phyloP scores from a whole-genome alignment of 2,888 invertebrate species.

The Eristalis tenax region DNA sequence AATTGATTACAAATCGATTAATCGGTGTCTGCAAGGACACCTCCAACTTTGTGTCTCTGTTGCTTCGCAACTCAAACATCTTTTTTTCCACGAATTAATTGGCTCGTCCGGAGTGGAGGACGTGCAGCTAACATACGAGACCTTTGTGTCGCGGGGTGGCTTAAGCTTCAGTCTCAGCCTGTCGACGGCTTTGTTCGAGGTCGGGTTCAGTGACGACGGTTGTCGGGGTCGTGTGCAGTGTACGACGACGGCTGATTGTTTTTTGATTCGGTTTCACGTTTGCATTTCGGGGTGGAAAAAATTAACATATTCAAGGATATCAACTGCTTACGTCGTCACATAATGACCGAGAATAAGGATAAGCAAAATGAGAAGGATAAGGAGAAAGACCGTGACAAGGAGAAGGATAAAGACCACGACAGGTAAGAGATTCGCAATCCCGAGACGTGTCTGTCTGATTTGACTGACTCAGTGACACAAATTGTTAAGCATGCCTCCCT shows the following conservation, averaged over 20 bases:
- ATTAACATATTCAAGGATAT: conserved; percentile 63
- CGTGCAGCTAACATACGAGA: background rate
- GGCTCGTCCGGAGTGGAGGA: background rate
- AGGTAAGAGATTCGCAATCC: background rate
- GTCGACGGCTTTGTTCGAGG: conserved; percentile 1
- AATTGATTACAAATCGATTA: conserved; percentile 51
- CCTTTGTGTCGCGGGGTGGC: conserved; percentile 5
- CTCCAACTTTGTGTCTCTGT: background rate
- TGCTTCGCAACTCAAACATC: background rate
- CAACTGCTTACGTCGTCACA: conserved; percentile 57
- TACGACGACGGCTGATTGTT: conserved; percentile 16
- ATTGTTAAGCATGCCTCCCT: background rate
- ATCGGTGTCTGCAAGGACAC: conserved; percentile 7
- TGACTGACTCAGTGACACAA: background rate
- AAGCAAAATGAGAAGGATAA: conserved; percentile 58
- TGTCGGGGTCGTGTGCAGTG: background rate
- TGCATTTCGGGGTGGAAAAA: conserved; percentile 45
- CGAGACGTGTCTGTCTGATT: background rate
- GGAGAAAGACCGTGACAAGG: conserved; percentile 50
- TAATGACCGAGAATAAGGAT: conserved; percentile 59
- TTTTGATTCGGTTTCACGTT: conserved; percentile 19
- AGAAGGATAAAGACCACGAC: conserved; percentile 53
- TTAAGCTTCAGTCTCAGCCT: background rate
- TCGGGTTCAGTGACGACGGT: background rate
- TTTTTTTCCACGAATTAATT: conserved; percentile 13